Percentiles rank a stretch among this genome's conserved stretches.
Evolutionary conservation across 2,113 vertebrate genomes (phyloP).

Genomic region (Danionella cerebrum): DNA sequence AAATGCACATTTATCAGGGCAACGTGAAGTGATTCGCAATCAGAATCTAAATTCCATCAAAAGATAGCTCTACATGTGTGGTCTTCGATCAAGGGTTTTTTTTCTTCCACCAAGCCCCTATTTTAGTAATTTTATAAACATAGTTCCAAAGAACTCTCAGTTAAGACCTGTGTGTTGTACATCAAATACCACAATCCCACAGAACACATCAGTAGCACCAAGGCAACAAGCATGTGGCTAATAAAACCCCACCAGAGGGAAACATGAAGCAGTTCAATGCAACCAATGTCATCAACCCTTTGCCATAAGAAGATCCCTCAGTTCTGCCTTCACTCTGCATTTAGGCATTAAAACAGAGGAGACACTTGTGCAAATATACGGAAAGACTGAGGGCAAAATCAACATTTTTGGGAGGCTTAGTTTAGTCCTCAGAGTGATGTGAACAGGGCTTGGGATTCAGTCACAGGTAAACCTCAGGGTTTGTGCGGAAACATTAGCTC

Average conservation of each 20-base stretch:
- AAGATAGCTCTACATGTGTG: too few relatives aligned
- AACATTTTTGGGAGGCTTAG: slow-evolving; percentile 8
- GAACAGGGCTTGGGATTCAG: not conserved
- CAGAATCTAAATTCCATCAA: too few relatives aligned
- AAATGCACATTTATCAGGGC: too few relatives aligned
- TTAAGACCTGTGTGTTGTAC: slow-evolving; percentile 1
- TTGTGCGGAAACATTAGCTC: not conserved
- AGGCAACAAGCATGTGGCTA: slow-evolving; percentile 2
- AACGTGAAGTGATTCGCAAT: too few relatives aligned
- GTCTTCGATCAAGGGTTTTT: too few relatives aligned
- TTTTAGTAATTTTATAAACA: not conserved
- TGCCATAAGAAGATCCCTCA: not conserved
- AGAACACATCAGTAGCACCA: slow-evolving; percentile 29
- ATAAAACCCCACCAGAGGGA: not conserved
- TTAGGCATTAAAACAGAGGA: not conserved
- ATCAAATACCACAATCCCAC: not conserved
- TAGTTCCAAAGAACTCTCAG: not conserved
- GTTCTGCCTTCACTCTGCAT: not conserved
- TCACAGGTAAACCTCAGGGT: slow-evolving; percentile 16
- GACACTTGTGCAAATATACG: slow-evolving; percentile 29
- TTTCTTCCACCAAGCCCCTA: not conserved
- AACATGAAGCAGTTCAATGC: slow-evolving; percentile 8
- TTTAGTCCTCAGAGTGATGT: slow-evolving; percentile 13
- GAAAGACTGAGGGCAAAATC: slow-evolving; percentile 18
- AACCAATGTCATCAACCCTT: not conserved